Evolutionary conservation across 1,140 invertebrate species (phyloP).

Genomic region (Amphibalanus amphitrite): DNA sequence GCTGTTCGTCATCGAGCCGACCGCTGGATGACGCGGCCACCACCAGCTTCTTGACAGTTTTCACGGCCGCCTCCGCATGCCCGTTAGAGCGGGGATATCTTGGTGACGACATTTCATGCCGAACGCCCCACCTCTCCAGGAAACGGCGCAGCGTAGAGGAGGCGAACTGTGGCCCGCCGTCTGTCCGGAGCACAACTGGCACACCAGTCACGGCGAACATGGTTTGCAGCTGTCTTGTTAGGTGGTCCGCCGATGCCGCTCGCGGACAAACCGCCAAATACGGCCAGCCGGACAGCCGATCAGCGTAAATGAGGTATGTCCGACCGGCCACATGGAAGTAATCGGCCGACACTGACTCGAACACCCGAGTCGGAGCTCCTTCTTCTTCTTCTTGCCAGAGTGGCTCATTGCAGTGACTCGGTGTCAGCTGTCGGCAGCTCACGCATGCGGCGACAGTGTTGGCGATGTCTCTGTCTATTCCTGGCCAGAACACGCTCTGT

Average conservation of each 20-base stretch:
- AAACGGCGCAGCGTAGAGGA: constrained; percentile 9
- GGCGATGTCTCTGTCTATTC: constrained; percentile 1
- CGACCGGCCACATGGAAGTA: constrained; percentile 9
- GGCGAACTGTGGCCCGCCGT: constrained; percentile 10
- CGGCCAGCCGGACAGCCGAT: constrained; percentile 8
- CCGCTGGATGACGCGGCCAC: background rate
- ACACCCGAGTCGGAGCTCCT: background rate
- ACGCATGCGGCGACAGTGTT: background rate
- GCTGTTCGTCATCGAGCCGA: background rate
- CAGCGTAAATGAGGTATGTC: constrained; percentile 4
- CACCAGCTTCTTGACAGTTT: constrained; percentile 11
- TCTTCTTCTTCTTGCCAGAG: constrained; percentile 8
- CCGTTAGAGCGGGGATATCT: constrained; percentile 10
- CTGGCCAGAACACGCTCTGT: constrained; percentile 4
- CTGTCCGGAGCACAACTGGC: constrained; percentile 4
- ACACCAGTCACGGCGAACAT: constrained; percentile 7
- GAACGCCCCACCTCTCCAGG: constrained; percentile 11
- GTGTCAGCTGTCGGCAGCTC: background rate
- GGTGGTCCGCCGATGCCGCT: background rate
- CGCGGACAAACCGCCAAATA: background rate
- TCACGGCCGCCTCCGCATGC: constrained; percentile 8
- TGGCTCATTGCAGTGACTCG: constrained; percentile 6
- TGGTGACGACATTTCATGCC: background rate
- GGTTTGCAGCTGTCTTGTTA: background rate
- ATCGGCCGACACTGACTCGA: constrained; percentile 4